Base-by-base conservation (phyloP, 2,797 vertebrate genomes). In the Ibycter americanus region DNA sequence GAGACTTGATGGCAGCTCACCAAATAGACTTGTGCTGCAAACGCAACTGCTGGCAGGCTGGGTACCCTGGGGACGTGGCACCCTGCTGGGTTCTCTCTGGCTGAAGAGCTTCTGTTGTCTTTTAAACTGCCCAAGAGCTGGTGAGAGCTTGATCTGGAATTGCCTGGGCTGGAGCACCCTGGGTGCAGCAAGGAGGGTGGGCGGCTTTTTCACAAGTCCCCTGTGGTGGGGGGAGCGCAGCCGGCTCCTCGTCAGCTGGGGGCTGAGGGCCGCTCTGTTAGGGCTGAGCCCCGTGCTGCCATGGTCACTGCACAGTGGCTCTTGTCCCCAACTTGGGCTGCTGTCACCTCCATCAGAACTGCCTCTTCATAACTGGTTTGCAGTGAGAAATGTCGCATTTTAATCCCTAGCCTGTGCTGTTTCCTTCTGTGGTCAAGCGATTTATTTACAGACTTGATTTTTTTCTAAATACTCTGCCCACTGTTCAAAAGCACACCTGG, bases 211-310 rank as follows among this genome's bases (percentile, higher is more conserved):
- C 2, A 5, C n/a, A 13, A 0, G 0, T 29, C 29, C 46, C 16
- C 11, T 32, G 31, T 4, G 12, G 47, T 36, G 32, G 3, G 15
- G 36, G 46, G 10, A 21, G 3, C 0, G 2, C 34, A 8, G 70
- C 23, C 15, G 17, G 55, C 20, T 6, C 4, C n/a, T 34, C 0
- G 1, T 32, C 3, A 1, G 46, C 36, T 8, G 61, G 23, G 44
- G 31, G 62, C 55, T 1, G 23, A 22, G 32, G 46, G 67, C 36
- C 38, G 62, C 22, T 36, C 58, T 9, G 11, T 5, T 3, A 1
- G 25, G 3, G 3, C 26, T 0, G 2, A 59, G 63, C 7, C 8
- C 23, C 7, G 4, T 18, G 0, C 1, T 17, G 58, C 68, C 17
- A 55, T 1, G 1, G 27, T 10, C 12, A 19, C 51, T 80, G 31